phyloP scores from a whole-genome alignment of 2,888 invertebrate species.

The Patella ulyssiponensis region DNA sequence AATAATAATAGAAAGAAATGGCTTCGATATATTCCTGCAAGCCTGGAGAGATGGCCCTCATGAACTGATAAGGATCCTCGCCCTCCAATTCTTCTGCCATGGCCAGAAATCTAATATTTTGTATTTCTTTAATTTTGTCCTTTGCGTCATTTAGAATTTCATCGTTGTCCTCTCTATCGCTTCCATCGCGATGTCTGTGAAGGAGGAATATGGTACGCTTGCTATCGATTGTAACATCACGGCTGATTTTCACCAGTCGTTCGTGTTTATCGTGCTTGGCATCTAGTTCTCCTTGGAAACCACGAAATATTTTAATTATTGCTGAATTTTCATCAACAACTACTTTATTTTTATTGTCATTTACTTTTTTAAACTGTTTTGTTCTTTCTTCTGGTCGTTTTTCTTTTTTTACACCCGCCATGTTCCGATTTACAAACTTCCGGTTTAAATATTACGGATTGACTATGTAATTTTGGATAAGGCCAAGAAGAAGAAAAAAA shows the following conservation, averaged over 20 bases:
- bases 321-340: conserved; percentile 41
- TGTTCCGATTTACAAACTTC: too few species aligned
- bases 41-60: conserved; percentile 78
- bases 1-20: conserved; percentile 82
- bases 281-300: conserved; percentile 76
- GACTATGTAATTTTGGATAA: too few species aligned
- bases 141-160: conserved; percentile 78
- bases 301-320: conserved; percentile 56
- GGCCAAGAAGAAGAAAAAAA: too few species aligned
- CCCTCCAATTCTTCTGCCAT: conserved; percentile 83
- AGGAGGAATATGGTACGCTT: conserved; percentile 90
- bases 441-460: too few species aligned
- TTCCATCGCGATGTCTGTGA: conserved; percentile 76
- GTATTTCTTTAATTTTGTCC: conserved; percentile 79
- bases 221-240: conserved; percentile 91
- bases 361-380: too few species aligned
- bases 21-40: conserved; percentile 91
- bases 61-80: conserved; percentile 81
- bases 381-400: too few species aligned
- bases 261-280: conserved; percentile 87
- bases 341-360: too few species aligned
- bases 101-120: conserved; percentile 77
- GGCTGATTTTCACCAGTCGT: conserved; percentile 83
- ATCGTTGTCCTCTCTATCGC: conserved; percentile 73
- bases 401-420: too few species aligned